These are phyloP conservation scores for Brachionus calyciflorus DNA, from an alignment of 1,140 invertebrate species.

Conservation along the genomic window DNA sequence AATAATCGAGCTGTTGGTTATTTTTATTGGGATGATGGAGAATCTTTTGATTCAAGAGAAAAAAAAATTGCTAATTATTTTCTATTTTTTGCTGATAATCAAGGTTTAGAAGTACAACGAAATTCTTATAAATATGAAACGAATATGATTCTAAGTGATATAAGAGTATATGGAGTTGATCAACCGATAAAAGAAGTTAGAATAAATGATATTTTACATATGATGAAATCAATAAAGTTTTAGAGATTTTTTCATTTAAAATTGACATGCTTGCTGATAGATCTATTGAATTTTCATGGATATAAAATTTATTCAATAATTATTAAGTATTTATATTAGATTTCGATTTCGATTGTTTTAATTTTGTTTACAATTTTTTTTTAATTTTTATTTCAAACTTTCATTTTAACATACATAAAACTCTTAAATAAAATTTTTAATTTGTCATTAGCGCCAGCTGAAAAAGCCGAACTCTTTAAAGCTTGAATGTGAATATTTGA, in stretches of 20 bases:
- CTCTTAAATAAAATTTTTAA: too few species aligned
- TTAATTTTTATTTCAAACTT: too few species aligned
- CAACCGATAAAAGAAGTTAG: not conserved
- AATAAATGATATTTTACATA: conserved; percentile 23
- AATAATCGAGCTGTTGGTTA: not conserved
- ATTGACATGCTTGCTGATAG: too few species aligned
- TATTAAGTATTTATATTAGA: too few species aligned
- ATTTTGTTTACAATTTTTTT: too few species aligned
- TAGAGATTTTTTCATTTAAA: too few species aligned
- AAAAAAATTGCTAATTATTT: not conserved
- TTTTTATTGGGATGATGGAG: conserved; percentile 44
- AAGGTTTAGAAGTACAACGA: not conserved
- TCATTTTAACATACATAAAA: too few species aligned
- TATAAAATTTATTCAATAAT: too few species aligned
- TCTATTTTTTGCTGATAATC: not conserved
- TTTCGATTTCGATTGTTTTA: too few species aligned
- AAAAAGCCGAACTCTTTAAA: conserved; percentile 97
- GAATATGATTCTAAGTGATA: not conserved
- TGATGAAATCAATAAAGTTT: too few species aligned
- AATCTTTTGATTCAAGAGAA: conserved; percentile 7
- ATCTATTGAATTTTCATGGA: too few species aligned
- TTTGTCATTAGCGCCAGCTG: conserved; percentile 97
- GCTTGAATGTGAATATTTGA: too few species aligned
- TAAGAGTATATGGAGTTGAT: conserved; percentile 22
- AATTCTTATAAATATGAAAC: not conserved